Percentiles rank a stretch among this genome's conserved stretches.
phyloP scores from a whole-genome alignment of 2,888 invertebrate genomes.

The Drosophila subquinaria region DNA sequence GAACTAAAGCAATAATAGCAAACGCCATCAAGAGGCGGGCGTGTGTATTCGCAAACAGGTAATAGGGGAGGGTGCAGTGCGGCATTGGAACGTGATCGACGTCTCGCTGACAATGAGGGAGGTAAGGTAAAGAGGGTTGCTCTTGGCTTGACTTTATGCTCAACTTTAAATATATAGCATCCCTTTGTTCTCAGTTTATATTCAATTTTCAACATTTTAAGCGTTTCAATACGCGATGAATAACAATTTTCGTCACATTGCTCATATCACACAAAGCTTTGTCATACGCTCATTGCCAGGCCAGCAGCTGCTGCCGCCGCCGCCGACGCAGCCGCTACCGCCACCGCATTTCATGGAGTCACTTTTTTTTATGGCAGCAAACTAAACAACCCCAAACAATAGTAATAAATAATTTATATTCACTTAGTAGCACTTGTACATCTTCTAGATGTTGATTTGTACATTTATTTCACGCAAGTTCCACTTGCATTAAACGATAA shows the following conservation, averaged over 20 bases:
- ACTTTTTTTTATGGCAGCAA: conserved; percentile 24
- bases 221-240: conserved; percentile 21
- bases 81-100: conserved; percentile 54
- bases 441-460: not conserved
- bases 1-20: conserved; percentile 57
- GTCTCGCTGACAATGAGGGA: conserved; percentile 26
- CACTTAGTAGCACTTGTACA: conserved; percentile 31
- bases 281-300: conserved; percentile 47
- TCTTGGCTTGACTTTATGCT: conserved; percentile 15
- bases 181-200: conserved; percentile 16
- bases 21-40: conserved; percentile 35
- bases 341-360: conserved; percentile 34
- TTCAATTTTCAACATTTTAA: conserved; percentile 8
- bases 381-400: conserved; percentile 22
- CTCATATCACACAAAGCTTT: conserved; percentile 42
- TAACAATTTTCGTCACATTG: conserved; percentile 44
- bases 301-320: conserved; percentile 32
- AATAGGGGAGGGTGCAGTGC: conserved; percentile 42
- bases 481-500: conserved; percentile 32
- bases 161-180: conserved; percentile 17
- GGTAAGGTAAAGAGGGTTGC: conserved; percentile 18
- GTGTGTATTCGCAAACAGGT: conserved; percentile 70
- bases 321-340: conserved; percentile 32
- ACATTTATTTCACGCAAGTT: conserved; percentile 16
- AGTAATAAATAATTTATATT: conserved; percentile 10